Base-by-base conservation (phyloP, 2,113 vertebrate species). In the Chaetodon auriga region DNA sequence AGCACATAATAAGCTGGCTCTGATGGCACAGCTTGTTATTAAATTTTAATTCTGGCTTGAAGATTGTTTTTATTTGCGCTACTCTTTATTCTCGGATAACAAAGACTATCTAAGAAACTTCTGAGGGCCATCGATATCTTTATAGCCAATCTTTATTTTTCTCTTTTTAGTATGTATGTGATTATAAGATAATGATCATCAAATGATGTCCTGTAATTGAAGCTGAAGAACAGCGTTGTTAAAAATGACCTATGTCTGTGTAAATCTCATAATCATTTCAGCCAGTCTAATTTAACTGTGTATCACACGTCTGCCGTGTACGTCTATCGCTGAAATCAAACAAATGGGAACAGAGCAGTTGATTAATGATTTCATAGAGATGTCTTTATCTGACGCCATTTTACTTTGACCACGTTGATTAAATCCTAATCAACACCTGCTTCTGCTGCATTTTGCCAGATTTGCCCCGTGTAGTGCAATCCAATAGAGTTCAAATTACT, bases 401-500 rank as follows among this genome's bases (percentile, higher is more conserved):
- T 82, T 84, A 68, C 61, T 81, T 78, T 73, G 53, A 71, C 75
- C 45, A 21, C 7, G 70, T 58, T 83, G 70, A 90, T 88, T 83
- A 88, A 88, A 87, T 85, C 73, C 68, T 77, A 84, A 91, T 81
- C 65, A 80, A 66, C 70, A 57, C 18, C 86, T 19, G 60, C 69
- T 78, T 78, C 78, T 65, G 61, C 60, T 61, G 72, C 75, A 46
- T 82, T 92, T 87, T 72, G 73, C 63, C 85, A 72, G 62, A 78
- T 81, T 75, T 80, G 70, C 66, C 64, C 68, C 19, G 15, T 80
- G 69, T 73, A 51, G 78, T 78, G 57, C 87, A 85, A 83, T 73
- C 84, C 72, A 90, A 86, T 91, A 74, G 68, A 80, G 83, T 87
- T 92, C 72, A 89, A 82, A 87, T 92, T 61, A 57, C 76, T 81